A percentile compares a stretch with the other conserved stretches of the same genome.
Evolutionary conservation across 2,113 vertebrate species (phyloP).

Genomic region (Prochilodus magdalenae): DNA sequence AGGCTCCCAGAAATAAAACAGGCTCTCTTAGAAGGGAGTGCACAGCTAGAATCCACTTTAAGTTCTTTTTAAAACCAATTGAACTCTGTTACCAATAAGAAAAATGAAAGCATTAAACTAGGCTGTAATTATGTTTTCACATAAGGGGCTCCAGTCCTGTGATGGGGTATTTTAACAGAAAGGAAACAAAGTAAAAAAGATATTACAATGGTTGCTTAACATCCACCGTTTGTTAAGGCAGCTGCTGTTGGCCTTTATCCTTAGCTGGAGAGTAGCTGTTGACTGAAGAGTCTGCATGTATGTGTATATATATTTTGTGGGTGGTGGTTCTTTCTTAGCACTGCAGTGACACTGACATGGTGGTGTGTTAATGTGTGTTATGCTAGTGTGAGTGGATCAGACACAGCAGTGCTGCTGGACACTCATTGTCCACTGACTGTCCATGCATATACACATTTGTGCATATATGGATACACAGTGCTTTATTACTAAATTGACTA

Average conservation of each 20-base stretch:
- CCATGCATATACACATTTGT: too few species aligned
- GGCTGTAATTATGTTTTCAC: conserved; percentile 62
- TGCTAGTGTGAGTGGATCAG: too few species aligned
- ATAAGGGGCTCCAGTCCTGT: conserved; percentile 52
- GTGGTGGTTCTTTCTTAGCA: too few species aligned
- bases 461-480: too few species aligned
- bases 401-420: too few species aligned
- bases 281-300: background rate
- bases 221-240: conserved; percentile 48
- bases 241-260: conserved; percentile 43
- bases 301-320: too few species aligned
- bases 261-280: background rate
- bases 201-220: conserved; percentile 60
- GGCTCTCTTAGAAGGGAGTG: conserved; percentile 45
- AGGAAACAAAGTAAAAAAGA: conserved; percentile 58
- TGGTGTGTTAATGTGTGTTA: too few species aligned
- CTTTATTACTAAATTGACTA: too few species aligned
- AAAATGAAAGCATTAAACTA: conserved; percentile 57
- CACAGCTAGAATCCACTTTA: conserved; percentile 55
- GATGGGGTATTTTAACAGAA: conserved; percentile 69
- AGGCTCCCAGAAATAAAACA: conserved; percentile 49
- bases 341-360: too few species aligned
- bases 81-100: conserved; percentile 52
- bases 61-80: conserved; percentile 54
- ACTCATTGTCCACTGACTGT: too few species aligned